These are phyloP conservation scores for Eilema griseolum DNA, from an alignment of 2,888 invertebrate species.

Conservation along the genomic window DNA sequence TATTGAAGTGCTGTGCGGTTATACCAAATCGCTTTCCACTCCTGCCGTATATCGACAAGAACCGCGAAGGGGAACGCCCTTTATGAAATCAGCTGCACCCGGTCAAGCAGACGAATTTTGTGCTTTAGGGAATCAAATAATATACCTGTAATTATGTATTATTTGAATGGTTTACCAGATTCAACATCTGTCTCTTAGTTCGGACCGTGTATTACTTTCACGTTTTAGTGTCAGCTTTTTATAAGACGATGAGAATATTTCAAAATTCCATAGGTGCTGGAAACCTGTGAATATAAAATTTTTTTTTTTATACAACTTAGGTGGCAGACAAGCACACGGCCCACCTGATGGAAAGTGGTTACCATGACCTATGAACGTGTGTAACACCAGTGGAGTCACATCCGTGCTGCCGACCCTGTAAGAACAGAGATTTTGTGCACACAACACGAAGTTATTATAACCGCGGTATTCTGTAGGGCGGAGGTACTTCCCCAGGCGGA, in stretches of 20 bases:
- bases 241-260: not conserved
- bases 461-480: too few relatives aligned
- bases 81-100: slow-evolving; percentile 79
- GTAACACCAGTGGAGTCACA: too few relatives aligned
- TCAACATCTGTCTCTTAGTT: slow-evolving; percentile 37
- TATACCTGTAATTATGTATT: slow-evolving; percentile 63
- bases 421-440: too few relatives aligned
- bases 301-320: too few relatives aligned
- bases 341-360: too few relatives aligned
- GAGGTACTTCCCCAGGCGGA: too few relatives aligned
- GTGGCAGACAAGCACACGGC: too few relatives aligned
- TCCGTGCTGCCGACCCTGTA: too few relatives aligned
- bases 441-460: too few relatives aligned
- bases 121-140: slow-evolving; percentile 70
- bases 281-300: not conserved
- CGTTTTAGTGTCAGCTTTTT: not conserved
- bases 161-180: slow-evolving; percentile 54
- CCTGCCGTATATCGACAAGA: slow-evolving; percentile 56
- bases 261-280: not conserved
- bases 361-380: too few relatives aligned
- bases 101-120: slow-evolving; percentile 74
- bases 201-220: not conserved
- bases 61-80: slow-evolving; percentile 81
- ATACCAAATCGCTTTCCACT: slow-evolving; percentile 51
- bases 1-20: not conserved